Base-by-base conservation (phyloP, 1,140 invertebrate genomes). In the Trissolcus basalis region DNA sequence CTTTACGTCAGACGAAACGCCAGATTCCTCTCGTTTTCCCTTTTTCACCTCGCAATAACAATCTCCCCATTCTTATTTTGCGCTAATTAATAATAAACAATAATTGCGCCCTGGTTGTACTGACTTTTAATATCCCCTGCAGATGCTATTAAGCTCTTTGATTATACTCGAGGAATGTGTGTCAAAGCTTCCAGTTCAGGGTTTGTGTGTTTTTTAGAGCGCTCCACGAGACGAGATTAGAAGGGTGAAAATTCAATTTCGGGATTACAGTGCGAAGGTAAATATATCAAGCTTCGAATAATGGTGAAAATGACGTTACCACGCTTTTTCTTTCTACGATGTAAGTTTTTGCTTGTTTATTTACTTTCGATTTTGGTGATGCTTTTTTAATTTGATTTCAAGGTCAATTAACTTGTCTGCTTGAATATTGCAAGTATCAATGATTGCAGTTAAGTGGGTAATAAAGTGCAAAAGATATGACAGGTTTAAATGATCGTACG, bases 1-100 rank as follows among this genome's bases (percentile, higher is more conserved):
- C 73, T 79, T 79, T 76, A 61, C 64, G 61, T 72, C 73, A 63
- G 72, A 71, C 53, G 14, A 39, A 73, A 59, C 65, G 33, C 65
- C 10, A 47, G 56, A 74, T 74, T 74, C 71, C 68, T 50, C 14
- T 35, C 53, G 53, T 68, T 69, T n/a, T n/a, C n/a, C n/a, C n/a
- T n/a, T n/a, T 65, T 73, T 59, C 44, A 15, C 35, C 5, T 6
- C 1, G 19, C 19, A 27, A 27, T 27, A 27, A 11, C 68, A 58
- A 77, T 63, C 63, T 72, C 58, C 13, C 36, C 44, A 48, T 68
- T 69, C 48, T 59, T 63, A 63, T 3, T 33, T 44, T 36, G 4
- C 39, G 13, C 16, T 55, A 44, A 56, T 74, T 74, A 67, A 54
- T 61, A 61, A 63, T 58, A 56, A 67, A 68, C 71, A 60, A 65